Base-by-base conservation (phyloP, 2,113 vertebrate species). In the Cichladusa arquata region DNA sequence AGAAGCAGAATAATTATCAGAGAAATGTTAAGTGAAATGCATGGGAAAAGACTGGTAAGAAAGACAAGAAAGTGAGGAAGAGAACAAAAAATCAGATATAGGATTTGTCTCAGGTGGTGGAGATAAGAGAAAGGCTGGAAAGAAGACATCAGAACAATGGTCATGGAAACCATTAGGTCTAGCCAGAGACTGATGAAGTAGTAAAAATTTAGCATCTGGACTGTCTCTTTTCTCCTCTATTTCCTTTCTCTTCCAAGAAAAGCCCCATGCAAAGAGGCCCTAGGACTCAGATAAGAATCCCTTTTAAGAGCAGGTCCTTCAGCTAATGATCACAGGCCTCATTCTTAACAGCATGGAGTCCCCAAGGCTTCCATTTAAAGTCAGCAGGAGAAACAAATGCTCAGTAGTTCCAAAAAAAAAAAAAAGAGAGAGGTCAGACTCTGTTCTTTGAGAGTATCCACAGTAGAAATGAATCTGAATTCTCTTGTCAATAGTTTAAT, bases 331-430 rank as follows among this genome's bases (percentile, higher is more conserved):
- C 73, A 72, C 26, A 84, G 53, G n/a, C 44, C 70, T 93, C 72
- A 64, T 74, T 89, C 77, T 88, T 89, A 91, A 36, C 73, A 91
- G 84, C 87, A 76, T 83, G 90, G 48, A 79, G 73, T 93, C 74
- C 61, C 61, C 61, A 87, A 22, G 81, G 66, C 25, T 85, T 89
- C 92, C 84, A 78, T 74, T 78, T 88, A 90, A 96, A 88, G 69
- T 64, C 95, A 92, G 81, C 93, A 89, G 80, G 83, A 94, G 89
- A 91, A 86, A 19, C 4, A 87, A 91, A 81, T 56, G 61, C 28
- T 92, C 77, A 79, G 64, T 67, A 92, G 53, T 76, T 91, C 31
- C 12, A 40, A 61, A 87, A 66, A 57, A 69, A 92, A 58, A 76
- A 40, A 3, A 57, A 24, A 18, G 9, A 36, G 36, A 36, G 36